phyloP scores from a whole-genome alignment of 2,797 vertebrate genomes.

The Hybognathus amarus region DNA sequence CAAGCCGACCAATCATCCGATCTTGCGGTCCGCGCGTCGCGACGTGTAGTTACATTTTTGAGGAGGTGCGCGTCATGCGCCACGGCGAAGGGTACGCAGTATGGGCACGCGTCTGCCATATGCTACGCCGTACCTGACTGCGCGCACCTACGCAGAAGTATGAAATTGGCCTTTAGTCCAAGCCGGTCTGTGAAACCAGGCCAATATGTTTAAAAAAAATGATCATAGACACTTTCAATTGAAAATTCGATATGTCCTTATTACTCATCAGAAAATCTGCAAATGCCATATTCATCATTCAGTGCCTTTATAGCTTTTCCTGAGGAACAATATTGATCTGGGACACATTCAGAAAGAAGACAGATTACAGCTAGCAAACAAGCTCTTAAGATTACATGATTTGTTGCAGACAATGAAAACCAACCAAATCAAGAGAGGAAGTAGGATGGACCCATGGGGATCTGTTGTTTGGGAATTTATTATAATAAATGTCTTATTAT shows the following conservation, averaged over 20 bases:
- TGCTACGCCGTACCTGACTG: too few species aligned
- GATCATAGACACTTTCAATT: background rate
- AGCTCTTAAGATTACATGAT: conserved; percentile 20
- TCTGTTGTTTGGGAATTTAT: conserved; percentile 31
- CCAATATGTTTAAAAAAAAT: conserved; percentile 6
- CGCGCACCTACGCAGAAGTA: too few species aligned
- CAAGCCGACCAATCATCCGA: too few species aligned
- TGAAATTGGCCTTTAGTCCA: too few species aligned
- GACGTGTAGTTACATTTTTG: too few species aligned
- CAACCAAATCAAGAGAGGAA: conserved; percentile 46
- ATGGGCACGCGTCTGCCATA: too few species aligned
- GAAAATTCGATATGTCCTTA: conserved; percentile 30
- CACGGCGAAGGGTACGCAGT: too few species aligned
- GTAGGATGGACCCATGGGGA: background rate
- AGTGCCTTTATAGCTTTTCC: conserved; percentile 21
- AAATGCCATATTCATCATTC: conserved; percentile 46
- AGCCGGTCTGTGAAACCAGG: too few species aligned
- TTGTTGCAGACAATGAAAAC: conserved; percentile 30
- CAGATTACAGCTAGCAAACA: conserved; percentile 15
- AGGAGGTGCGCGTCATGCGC: too few species aligned
- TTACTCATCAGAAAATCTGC: conserved; percentile 28
- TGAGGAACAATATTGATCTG: conserved; percentile 39
- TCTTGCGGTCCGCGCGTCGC: too few species aligned
- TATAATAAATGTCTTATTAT: background rate
- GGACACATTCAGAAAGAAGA: conserved; percentile 41